Percentiles rank a stretch among this genome's conserved stretches.
These are phyloP conservation scores for Muscina levida DNA, from an alignment of 2,888 invertebrate genomes.

Conservation along the genomic window DNA sequence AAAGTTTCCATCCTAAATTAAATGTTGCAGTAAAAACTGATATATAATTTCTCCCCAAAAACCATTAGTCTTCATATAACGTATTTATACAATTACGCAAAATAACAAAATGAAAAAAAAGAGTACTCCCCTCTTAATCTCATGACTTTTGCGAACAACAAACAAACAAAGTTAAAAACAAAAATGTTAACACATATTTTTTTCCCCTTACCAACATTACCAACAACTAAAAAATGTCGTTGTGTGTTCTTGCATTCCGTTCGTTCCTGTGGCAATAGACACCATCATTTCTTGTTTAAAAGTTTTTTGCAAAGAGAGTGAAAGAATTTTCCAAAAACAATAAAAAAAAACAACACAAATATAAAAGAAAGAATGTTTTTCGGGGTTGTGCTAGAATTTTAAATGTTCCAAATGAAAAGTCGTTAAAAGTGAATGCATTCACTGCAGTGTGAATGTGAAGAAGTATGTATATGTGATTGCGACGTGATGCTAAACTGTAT, in stretches of 20 bases:
- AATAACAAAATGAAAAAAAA: neutral
- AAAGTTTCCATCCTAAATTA: too few species aligned
- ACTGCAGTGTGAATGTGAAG: neutral
- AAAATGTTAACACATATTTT: conserved; percentile 5
- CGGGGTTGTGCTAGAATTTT: neutral
- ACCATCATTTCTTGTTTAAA: neutral
- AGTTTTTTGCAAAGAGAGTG: neutral
- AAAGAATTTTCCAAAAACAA: neutral
- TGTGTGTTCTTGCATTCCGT: too few species aligned
- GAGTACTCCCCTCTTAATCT: neutral
- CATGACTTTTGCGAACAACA: neutral
- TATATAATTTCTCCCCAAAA: too few species aligned
- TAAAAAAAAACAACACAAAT: neutral
- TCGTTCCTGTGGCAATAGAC: neutral
- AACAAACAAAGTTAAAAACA: neutral
- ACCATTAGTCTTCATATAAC: too few species aligned
- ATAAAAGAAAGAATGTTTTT: neutral
- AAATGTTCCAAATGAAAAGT: conserved; percentile 26
- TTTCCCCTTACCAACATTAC: too few species aligned
- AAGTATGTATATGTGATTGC: neutral
- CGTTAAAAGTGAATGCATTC: conserved; percentile 21
- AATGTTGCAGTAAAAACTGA: too few species aligned
- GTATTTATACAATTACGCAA: too few species aligned
- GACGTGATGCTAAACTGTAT: neutral
- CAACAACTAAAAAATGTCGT: conserved; percentile 6